Evolutionary conservation across 1,140 invertebrate species (phyloP), one percentile per base, ranked within the genome.

Genomic region (Archegozetes longisetosus): DNA sequence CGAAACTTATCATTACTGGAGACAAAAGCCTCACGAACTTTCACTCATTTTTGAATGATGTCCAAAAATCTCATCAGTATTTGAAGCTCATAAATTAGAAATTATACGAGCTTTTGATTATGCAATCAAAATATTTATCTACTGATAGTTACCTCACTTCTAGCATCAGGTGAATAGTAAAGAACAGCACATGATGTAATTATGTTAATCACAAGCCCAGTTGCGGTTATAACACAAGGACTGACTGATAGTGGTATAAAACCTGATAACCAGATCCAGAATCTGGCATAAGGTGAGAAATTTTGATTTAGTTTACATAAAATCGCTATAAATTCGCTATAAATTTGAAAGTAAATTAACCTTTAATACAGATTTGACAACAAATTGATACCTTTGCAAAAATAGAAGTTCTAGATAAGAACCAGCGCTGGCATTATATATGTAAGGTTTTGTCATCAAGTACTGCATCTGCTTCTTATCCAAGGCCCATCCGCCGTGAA

Each of bases 181-280:
- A 67, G 27, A 23, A 66, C 28, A n/a, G 58, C 62, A 23, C 57
- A 52, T 53, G 63, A 67, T 50, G 63, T 47, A 28, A 61, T 24
- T 46, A 67, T 32, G 47, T 67, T 67, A n/a, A 67, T 64, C 14
- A 52, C 23, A 24, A 67, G 49, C 20, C 66, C 66, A 49, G 56
- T 26, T 22, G 61, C 64, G 3, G 66, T 67, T 22, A 67, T 53
- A 40, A 62, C 58, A 58, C 64, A 67, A 17, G 66, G 66, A 14
- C 61, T 53, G 29, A 67, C 24, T 2, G 14, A 61, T 40, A 13
- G 46, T n/a, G 66, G 66, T 55, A 67, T 61, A 58, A 56, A 64
- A 49, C 55, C 54, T 4, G 60, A 47, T 17, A 67, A 50, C 25
- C 54, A 60, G 1, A 56, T 67, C 66, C 66, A 67, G 49, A 66